Base-by-base conservation (phyloP, 2,113 vertebrate species). In the Pongo pygmaeus region DNA sequence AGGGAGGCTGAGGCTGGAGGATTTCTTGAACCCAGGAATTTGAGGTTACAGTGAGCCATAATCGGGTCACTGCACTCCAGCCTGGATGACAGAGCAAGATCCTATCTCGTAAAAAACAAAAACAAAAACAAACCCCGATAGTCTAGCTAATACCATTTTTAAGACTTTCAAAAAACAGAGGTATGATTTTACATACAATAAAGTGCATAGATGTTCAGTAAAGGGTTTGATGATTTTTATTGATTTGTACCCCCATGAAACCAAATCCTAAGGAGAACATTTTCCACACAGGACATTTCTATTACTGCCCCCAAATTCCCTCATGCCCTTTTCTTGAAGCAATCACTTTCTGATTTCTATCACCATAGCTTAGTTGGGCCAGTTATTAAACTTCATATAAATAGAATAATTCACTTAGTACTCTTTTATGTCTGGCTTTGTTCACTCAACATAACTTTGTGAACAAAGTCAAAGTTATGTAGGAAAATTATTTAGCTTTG, bases 201-300 rank as follows among this genome's bases (percentile, higher is more conserved):
- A 97, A 94, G 87, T 74, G 59, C 35, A 91, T 6, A 95, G 2
- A 91, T 89, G 25, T 75, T 84, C 94, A 78, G 13, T 70, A 78
- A 94, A 93, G 43, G 38, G 6, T 46, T 59, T 81, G 38, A 89
- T 64, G 38, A 89, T 12, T 81, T 91, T 32, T 86, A 75, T 79
- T 23, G 74, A 85, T 86, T 23, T 86, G 1, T 89, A 77, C 20
- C 77, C 9, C n/a, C n/a, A 95, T 18, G 77, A 96, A 97, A 93
- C 70, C 70, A 94, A 94, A 93, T 64, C 18, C 61, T 57, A 93
- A 74, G 57, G 18, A 67, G 75, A 96, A 72, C 18, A 50, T 35
- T 84, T 84, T 84, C 61, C 38, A 11, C 14, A 64, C 22, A 86
- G 40, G 87, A 79, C 20, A 91, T 86, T 77, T 85, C 46, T 70